A percentile compares a stretch with the other conserved stretches of the same genome.
These are phyloP conservation scores for Thaleichthys pacificus DNA, from an alignment of 2,797 vertebrate species.

Conservation along the genomic window DNA sequence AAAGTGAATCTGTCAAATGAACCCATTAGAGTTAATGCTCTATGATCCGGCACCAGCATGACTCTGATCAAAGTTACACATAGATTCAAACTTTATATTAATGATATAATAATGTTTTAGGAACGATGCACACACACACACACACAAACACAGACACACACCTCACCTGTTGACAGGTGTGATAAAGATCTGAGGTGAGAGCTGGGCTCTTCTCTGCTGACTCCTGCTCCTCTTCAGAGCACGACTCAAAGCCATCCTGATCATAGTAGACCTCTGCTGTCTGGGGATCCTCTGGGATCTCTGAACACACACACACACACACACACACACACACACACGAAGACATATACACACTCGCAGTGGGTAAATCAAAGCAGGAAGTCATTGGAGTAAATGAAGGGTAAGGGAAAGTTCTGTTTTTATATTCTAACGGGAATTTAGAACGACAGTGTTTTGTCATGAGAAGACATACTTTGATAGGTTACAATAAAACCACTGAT, in stretches of 20 bases:
- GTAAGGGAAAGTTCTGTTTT: too few relatives aligned
- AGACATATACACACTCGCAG: slow-evolving; percentile 6
- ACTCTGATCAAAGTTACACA: too few relatives aligned
- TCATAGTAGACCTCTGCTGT: slow-evolving; percentile 80
- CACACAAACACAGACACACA: neutral
- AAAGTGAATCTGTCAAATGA: neutral
- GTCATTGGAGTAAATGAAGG: too few relatives aligned
- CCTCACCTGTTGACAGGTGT: slow-evolving; percentile 58
- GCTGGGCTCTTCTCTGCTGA: slow-evolving; percentile 49
- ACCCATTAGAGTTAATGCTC: neutral
- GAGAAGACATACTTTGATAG: too few relatives aligned
- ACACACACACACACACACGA: neutral
- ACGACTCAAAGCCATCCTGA: slow-evolving; percentile 83
- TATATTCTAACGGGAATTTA: too few relatives aligned
- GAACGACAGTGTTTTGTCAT: too few relatives aligned
- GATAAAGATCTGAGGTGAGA: slow-evolving; percentile 30
- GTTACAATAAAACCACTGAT: too few relatives aligned
- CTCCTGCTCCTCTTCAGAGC: slow-evolving; percentile 75
- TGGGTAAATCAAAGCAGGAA: too few relatives aligned
- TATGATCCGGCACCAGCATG: neutral
- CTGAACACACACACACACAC: slow-evolving; percentile 54
- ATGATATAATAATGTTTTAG: too few relatives aligned
- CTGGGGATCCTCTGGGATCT: slow-evolving; percentile 83
- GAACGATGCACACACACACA: too few relatives aligned
- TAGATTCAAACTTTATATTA: too few relatives aligned